Percentiles rank a stretch among this genome's conserved stretches.
These are phyloP conservation scores for Salmo trutta DNA, from an alignment of 2,797 vertebrate species.

Conservation along the genomic window DNA sequence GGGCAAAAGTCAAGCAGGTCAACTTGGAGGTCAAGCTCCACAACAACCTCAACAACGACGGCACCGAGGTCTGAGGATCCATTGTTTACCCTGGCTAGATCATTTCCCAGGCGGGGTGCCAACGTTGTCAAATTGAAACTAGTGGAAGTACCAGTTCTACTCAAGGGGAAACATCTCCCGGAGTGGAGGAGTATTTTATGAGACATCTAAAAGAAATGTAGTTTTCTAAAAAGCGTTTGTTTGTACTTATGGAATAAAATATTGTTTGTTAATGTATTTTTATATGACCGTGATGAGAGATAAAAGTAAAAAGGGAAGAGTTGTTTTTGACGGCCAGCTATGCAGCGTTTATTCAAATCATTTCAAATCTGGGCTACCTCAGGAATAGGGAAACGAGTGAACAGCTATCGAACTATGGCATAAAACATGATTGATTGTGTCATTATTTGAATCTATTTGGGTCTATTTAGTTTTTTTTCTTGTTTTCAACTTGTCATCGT, in stretches of 20 bases:
- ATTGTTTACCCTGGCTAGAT: not conserved
- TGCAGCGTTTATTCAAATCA: conserved; percentile 54
- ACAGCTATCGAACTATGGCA: conserved; percentile 24
- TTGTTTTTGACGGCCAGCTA: conserved; percentile 46
- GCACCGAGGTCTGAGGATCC: conserved; percentile 87
- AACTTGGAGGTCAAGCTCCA: conserved; percentile 92
- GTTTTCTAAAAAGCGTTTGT: conserved; percentile 77
- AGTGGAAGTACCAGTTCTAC: not conserved
- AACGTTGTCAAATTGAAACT: not conserved
- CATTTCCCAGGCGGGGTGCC: not conserved
- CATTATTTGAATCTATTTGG: conserved; percentile 5
- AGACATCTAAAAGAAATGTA: conserved; percentile 35
- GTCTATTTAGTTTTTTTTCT: conserved; percentile 9
- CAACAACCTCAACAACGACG: conserved; percentile 87
- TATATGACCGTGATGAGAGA: conserved; percentile 62
- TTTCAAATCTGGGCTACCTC: conserved; percentile 80
- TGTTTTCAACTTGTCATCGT: conserved; percentile 12
- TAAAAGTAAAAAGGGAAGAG: conserved; percentile 67
- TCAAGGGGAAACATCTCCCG: not conserved
- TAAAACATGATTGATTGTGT: conserved; percentile 14
- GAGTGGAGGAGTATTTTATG: conserved; percentile 37
- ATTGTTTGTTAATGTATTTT: conserved; percentile 82
- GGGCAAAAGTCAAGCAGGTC: conserved; percentile 82
- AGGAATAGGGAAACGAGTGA: conserved; percentile 45
- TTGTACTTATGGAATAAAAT: conserved; percentile 66